Conservation (phyloP, 2,797 vertebrate genomes). For the Crenuchus spilurus region DNA sequence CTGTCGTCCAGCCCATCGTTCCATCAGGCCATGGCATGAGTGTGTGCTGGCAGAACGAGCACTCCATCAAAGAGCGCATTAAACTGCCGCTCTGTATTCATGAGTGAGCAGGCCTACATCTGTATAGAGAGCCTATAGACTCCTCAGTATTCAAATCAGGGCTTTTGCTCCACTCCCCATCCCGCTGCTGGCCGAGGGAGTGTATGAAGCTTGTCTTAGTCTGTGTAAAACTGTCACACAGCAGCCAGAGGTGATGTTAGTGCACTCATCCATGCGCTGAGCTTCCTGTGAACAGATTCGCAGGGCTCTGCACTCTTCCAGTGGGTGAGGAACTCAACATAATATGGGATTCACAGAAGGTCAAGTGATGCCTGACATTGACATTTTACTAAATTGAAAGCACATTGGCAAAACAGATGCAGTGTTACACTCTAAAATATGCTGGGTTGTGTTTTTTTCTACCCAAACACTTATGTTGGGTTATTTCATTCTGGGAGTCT, state of each 20-base stretch:
- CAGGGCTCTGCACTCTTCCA: neutral
- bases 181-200: neutral
- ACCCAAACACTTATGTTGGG: too few species aligned
- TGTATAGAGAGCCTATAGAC: slow-evolving; percentile 37
- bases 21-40: slow-evolving; percentile 22
- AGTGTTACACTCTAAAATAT: too few species aligned
- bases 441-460: too few species aligned
- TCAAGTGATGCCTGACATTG: neutral
- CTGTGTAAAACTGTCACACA: slow-evolving; percentile 15
- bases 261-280: neutral
- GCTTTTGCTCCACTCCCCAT: neutral
- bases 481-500: too few species aligned
- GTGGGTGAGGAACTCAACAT: neutral
- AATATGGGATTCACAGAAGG: neutral
- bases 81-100: slow-evolving; percentile 48
- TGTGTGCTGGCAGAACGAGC: slow-evolving; percentile 3
- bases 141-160: slow-evolving; percentile 47
- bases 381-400: neutral
- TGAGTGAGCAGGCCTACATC: slow-evolving; percentile 37
- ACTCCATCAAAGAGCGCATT: slow-evolving; percentile 50
- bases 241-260: neutral
- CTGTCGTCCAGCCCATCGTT: slow-evolving; percentile 14
- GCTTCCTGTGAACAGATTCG: slow-evolving; percentile 5
- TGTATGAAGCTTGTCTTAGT: neutral
- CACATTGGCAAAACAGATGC: too few species aligned